These are phyloP conservation scores for Conopomorpha cramerella DNA, from an alignment of 1,140 invertebrate genomes.

Conservation along the genomic window DNA sequence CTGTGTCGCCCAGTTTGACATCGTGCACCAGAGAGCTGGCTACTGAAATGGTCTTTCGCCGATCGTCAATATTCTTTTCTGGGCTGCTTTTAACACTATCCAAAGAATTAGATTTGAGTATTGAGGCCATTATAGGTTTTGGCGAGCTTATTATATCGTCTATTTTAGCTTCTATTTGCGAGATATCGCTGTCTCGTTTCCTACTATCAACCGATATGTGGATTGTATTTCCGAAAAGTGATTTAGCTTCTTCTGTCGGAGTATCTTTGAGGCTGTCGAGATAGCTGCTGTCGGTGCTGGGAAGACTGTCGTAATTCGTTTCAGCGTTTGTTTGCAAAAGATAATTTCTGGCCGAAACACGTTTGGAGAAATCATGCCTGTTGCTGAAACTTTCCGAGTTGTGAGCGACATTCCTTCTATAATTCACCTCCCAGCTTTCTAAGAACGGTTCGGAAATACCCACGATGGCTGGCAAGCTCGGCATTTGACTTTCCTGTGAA, in stretches of 20 bases:
- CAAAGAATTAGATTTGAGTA: constrained; percentile 60
- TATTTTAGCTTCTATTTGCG: constrained; percentile 57
- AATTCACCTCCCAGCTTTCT: constrained; percentile 60
- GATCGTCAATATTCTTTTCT: constrained; percentile 43
- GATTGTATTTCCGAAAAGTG: constrained; percentile 41
- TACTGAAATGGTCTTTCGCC: constrained; percentile 53
- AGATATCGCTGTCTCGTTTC: constrained; percentile 48
- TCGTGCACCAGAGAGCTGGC: constrained; percentile 45
- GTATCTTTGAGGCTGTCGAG: constrained; percentile 49
- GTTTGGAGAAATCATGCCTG: constrained; percentile 37
- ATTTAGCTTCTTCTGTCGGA: constrained; percentile 23
- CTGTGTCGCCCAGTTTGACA: constrained; percentile 13
- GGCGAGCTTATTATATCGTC: constrained; percentile 59
- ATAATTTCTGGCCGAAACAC: constrained; percentile 43
- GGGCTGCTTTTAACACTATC: constrained; percentile 63
- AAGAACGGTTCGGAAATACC: constrained; percentile 54
- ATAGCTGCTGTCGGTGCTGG: constrained; percentile 49
- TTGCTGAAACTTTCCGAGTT: constrained; percentile 15
- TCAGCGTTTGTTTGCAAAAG: constrained; percentile 29
- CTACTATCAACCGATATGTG: constrained; percentile 34
- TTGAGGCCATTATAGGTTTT: constrained; percentile 50
- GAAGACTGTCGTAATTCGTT: constrained; percentile 42
- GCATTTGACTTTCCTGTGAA: constrained; percentile 54
- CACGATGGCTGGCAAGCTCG: constrained; percentile 54
- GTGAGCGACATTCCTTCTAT: constrained; percentile 41